A percentile compares a stretch with the other conserved stretches of the same genome.
These are phyloP conservation scores for Icerya purchasi DNA, from an alignment of 2,888 invertebrate species.

Conservation along the genomic window DNA sequence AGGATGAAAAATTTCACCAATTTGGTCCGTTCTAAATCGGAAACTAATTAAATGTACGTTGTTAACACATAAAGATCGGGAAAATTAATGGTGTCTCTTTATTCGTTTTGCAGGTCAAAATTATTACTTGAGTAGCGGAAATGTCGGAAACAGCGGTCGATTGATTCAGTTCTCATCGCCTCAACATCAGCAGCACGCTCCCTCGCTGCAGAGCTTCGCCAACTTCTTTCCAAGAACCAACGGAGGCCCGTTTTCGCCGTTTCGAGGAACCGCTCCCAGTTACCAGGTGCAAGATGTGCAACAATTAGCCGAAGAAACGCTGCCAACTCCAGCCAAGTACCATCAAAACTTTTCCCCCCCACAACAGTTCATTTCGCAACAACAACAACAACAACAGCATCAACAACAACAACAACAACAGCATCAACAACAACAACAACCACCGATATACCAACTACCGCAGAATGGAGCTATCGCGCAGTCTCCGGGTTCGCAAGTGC, in stretches of 20 bases:
- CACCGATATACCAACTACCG: not conserved
- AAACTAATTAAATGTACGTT: too few relatives aligned
- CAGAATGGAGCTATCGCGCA: not conserved
- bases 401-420: too few relatives aligned
- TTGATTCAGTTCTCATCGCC: not conserved
- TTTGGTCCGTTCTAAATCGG: too few relatives aligned
- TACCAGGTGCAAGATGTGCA: not conserved
- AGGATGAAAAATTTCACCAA: too few relatives aligned
- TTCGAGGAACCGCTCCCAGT: conserved; percentile 1
- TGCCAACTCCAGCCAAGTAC: not conserved
- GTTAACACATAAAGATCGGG: too few relatives aligned
- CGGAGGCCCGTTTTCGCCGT: conserved; percentile 10
- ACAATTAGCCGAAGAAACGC: not conserved
- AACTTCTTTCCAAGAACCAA: conserved; percentile 9
- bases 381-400: too few relatives aligned
- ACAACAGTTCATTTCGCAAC: not conserved
- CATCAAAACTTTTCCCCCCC: not conserved
- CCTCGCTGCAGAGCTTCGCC: conserved; percentile 1
- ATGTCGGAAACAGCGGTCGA: not conserved
- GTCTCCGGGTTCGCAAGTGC: not conserved
- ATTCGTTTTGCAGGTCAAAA: not conserved
- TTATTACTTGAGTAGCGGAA: not conserved
- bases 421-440: too few relatives aligned
- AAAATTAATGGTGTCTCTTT: too few relatives aligned
- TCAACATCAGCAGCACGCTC: not conserved